Base-by-base conservation (phyloP, 2,797 vertebrate genomes). In the Micrastur ruficollis region DNA sequence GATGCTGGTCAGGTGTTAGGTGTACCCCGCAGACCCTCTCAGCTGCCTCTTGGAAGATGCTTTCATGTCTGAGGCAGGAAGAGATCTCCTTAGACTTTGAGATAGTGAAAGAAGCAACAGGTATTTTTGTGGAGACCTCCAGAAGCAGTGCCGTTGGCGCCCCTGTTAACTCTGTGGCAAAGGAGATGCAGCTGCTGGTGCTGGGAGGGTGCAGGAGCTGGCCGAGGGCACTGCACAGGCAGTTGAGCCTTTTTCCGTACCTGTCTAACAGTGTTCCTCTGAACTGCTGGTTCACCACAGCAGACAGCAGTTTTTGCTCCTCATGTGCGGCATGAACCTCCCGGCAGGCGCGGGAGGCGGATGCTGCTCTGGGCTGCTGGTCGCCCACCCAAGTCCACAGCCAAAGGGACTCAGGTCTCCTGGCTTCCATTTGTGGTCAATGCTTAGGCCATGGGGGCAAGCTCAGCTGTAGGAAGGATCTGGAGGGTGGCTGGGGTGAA, bases 301-400 rank as follows among this genome's bases (percentile, higher is more conserved):
- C 38, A 52, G 46, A 20, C 31, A 22, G 46, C 18, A 15, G 38
- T 12, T 44, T 21, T 18, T 17, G 32, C 63, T 68, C 55, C 72
- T 11, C 18, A 36, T 7, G 11, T 0, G 1, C 2, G 5, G 29
- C 70, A 11, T 6, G 47, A 40, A 25, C 61, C n/a, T 61, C 27
- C 59, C 1, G 8, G 46, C 25, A 26, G 23, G 21, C 7, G 5
- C 12, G 5, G 55, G 12, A 72, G 68, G 26, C 1, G 4, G 25
- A 29, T 53, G 79, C 62, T 67, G 32, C 42, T 63, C 42, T 32
- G 52, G 32, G 44, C 52, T 52, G 26, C 31, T 68, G 56, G 38
- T 71, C 15, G 38, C 38, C 65, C 15, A 5, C 1, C 13, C 16
- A 6, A 50, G 18, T 38, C 66, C 1, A 0, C 1, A 10, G 4